These are phyloP conservation scores for Masnerella sp. DNA, from an alignment of 2,888 invertebrate genomes.

Conservation along the genomic window DNA sequence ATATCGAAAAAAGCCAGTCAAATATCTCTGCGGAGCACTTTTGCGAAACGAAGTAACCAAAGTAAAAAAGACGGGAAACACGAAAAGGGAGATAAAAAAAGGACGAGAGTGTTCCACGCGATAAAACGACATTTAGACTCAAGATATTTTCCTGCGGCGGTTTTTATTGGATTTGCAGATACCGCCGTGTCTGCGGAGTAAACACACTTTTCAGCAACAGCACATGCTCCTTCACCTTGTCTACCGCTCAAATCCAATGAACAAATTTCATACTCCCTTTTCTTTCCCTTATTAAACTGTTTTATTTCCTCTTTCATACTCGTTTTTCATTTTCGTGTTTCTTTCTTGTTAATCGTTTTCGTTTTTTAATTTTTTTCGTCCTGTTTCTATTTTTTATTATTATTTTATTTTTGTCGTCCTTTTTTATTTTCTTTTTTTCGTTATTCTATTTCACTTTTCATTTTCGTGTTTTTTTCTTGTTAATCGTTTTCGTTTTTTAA, in stretches of 20 bases:
- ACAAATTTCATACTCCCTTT: too few relatives aligned
- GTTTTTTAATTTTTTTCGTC: too few relatives aligned
- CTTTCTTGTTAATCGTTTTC: too few relatives aligned
- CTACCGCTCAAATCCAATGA: conserved; percentile 19
- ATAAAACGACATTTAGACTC: conserved; percentile 63
- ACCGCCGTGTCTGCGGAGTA: conserved; percentile 65
- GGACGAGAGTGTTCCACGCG: conserved; percentile 50
- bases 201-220: conserved; percentile 71
- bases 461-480: too few relatives aligned
- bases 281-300: too few relatives aligned
- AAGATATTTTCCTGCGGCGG: conserved; percentile 68
- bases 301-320: too few relatives aligned
- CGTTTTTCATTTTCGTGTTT: too few relatives aligned
- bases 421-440: too few relatives aligned
- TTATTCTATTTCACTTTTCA: too few relatives aligned
- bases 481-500: too few relatives aligned
- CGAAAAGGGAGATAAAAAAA: conserved; percentile 21
- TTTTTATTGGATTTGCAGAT: conserved; percentile 68
- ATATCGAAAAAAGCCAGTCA: neutral
- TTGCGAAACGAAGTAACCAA: conserved; percentile 5
- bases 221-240: conserved; percentile 61
- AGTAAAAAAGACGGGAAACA: conserved; percentile 13
- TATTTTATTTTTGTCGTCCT: too few relatives aligned
- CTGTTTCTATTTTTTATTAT: too few relatives aligned
- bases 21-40: neutral